phyloP scores from a whole-genome alignment of 2,888 invertebrate species.

The Cheiracanthium punctorium region DNA sequence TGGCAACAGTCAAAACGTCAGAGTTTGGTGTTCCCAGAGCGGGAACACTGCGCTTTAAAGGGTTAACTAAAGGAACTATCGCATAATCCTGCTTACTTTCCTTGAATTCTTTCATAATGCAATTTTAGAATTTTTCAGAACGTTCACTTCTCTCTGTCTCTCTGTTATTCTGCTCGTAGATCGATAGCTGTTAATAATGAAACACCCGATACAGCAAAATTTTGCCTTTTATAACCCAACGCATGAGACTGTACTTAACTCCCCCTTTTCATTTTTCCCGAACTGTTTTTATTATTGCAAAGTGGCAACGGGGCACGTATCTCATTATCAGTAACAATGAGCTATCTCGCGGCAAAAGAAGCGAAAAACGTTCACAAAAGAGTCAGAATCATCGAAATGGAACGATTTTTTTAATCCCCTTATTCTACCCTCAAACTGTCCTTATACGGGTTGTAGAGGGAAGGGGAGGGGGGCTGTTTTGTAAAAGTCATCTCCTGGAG shows the following conservation, averaged over 20 bases:
- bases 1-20: no score
- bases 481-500: not conserved
- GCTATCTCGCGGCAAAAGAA: not conserved
- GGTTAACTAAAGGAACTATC: no score
- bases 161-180: not conserved
- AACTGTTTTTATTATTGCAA: not conserved
- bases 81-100: no score
- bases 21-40: no score
- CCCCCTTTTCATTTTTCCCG: not conserved
- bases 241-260: no score
- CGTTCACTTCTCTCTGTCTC: not conserved
- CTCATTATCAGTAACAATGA: slow-evolving; percentile 57
- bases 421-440: not conserved
- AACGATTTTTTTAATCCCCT: slow-evolving; percentile 18
- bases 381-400: slow-evolving; percentile 44
- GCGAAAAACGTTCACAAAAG: slow-evolving; percentile 33
- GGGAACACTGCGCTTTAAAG: no score
- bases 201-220: not conserved
- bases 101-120: no score
- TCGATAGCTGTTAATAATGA: not conserved
- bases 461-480: no score
- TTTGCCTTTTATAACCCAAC: not conserved
- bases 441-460: no score
- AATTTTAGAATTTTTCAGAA: no score
- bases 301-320: slow-evolving; percentile 17